These are phyloP conservation scores for Argentina silus DNA, from an alignment of 2,797 vertebrate species.

Conservation along the genomic window DNA sequence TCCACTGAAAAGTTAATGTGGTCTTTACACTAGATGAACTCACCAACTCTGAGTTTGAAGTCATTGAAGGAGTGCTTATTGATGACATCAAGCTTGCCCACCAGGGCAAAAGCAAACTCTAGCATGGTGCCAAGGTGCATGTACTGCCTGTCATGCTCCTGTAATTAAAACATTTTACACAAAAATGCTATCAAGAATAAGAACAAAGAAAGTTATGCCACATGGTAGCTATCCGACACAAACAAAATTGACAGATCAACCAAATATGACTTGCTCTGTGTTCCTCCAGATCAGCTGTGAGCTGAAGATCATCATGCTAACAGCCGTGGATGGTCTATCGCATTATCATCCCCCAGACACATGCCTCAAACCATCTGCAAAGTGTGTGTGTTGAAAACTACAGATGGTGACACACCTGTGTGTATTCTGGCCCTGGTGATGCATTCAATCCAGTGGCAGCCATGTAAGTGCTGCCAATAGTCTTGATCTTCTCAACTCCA, in stretches of 20 bases:
- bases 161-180: no score
- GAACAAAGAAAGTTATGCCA: no score
- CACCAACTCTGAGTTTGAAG: slow-evolving; percentile 94
- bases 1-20: no score
- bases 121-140: slow-evolving; percentile 97
- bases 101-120: slow-evolving; percentile 95
- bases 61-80: slow-evolving; percentile 99
- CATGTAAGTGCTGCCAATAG: slow-evolving; percentile 99
- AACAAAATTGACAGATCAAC: no score
- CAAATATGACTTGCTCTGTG: no score
- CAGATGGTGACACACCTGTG: slow-evolving; percentile 76
- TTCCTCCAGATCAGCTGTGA: no score
- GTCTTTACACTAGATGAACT: slow-evolving; percentile 30
- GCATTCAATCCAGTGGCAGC: slow-evolving; percentile 93
- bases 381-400: not conserved
- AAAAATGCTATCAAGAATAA: no score
- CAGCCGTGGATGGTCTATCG: no score
- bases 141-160: slow-evolving; percentile 93
- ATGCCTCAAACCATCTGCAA: no score
- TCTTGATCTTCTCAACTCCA: slow-evolving; percentile 98
- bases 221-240: no score
- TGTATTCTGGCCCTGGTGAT: slow-evolving; percentile 83
- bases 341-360: not conserved
- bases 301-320: not conserved
- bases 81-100: slow-evolving; percentile 93